Evolutionary conservation across 2,113 vertebrate species (phyloP).

Genomic region (Pluvialis apricaria): DNA sequence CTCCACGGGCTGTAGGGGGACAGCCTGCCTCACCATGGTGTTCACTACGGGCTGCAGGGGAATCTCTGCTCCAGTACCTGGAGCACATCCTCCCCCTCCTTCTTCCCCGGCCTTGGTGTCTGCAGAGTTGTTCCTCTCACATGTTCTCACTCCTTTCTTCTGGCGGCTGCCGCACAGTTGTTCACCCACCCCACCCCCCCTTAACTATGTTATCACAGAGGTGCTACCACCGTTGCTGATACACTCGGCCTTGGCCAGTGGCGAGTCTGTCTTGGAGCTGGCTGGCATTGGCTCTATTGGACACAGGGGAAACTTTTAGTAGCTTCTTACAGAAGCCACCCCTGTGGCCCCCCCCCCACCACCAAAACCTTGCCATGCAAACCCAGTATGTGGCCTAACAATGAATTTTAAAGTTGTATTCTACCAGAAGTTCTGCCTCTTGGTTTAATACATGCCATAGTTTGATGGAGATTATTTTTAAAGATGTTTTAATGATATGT

Average conservation of each 20-base stretch:
- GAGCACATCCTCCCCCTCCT: neutral
- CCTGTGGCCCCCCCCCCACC: neutral
- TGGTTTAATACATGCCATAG: neutral
- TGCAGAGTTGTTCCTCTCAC: neutral
- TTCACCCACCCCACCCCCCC: neutral
- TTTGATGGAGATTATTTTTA: neutral
- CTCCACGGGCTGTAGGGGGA: neutral
- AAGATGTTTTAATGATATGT: neutral
- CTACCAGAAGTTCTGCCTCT: neutral
- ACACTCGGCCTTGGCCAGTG: rapidly evolving
- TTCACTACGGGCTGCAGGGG: neutral
- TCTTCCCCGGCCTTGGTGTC: neutral
- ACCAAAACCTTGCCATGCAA: neutral
- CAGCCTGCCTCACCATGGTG: neutral
- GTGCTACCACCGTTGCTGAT: rapidly evolving
- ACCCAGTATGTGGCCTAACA: no score
- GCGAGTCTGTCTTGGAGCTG: rapidly evolving
- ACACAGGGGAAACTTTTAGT: neutral
- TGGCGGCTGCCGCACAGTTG: neutral
- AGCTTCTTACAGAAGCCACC: neutral
- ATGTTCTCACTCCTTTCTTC: neutral
- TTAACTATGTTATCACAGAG: neutral
- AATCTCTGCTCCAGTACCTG: no score
- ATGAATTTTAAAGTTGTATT: neutral
- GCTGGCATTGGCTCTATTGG: rapidly evolving